A percentile compares a stretch with the other conserved stretches of the same genome.
Evolutionary conservation across 2,113 vertebrate species (phyloP).

Genomic region (Strix aluco): DNA sequence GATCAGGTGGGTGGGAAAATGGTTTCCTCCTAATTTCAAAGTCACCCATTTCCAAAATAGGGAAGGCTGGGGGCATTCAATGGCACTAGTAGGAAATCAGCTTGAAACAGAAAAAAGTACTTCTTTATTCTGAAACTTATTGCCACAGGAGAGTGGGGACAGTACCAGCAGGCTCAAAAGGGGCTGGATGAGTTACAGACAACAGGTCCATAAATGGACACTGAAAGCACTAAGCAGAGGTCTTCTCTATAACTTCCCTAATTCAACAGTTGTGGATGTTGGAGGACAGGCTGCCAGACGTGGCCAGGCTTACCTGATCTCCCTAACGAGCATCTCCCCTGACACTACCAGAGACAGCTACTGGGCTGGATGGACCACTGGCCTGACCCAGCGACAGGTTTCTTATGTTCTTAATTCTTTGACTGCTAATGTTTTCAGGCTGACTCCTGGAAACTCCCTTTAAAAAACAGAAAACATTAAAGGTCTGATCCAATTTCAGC

Average conservation of each 20-base stretch:
- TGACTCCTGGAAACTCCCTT: not conserved
- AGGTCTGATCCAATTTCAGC: not conserved
- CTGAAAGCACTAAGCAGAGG: not conserved
- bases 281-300: not conserved
- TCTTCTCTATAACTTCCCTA: not conserved
- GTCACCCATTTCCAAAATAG: not conserved
- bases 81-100: not conserved
- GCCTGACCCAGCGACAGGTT: not conserved
- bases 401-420: not conserved
- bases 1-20: not conserved
- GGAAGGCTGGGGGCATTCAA: not conserved
- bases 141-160: not conserved
- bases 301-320: not conserved
- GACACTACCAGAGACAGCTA: not conserved
- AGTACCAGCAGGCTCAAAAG: not conserved
- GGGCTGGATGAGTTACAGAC: not conserved
- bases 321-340: not conserved
- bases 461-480: not conserved
- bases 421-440: not conserved
- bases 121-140: not conserved
- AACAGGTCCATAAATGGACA: not conserved
- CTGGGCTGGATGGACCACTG: not conserved
- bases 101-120: not conserved
- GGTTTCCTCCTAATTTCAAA: not conserved
- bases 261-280: rapidly evolving